phyloP scores from a whole-genome alignment of 2,113 vertebrate species.

The Ammodytes marinus region DNA sequence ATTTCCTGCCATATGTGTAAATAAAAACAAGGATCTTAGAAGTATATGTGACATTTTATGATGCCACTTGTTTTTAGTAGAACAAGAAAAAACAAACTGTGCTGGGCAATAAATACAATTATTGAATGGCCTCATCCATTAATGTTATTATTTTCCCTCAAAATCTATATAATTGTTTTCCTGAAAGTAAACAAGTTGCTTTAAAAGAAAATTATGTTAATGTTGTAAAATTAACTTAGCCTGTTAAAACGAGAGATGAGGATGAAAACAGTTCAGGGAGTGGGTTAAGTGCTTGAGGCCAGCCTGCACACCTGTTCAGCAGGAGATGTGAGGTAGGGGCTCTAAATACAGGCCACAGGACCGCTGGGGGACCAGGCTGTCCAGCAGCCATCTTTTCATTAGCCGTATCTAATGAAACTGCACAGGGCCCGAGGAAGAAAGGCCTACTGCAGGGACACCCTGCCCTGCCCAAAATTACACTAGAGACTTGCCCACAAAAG shows the following conservation, averaged over 20 bases:
- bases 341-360: conserved; percentile 80
- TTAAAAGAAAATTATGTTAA: conserved; percentile 26
- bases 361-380: conserved; percentile 69
- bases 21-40: conserved; percentile 47
- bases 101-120: conserved; percentile 5
- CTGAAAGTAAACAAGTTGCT: neutral
- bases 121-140: neutral
- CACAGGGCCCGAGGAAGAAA: conserved; percentile 79
- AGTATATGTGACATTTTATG: conserved; percentile 44
- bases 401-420: conserved; percentile 87
- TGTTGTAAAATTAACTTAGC: conserved; percentile 11
- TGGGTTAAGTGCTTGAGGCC: conserved; percentile 33
- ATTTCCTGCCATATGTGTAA: conserved; percentile 74
- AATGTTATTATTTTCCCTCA: neutral
- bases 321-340: conserved; percentile 68
- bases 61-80: conserved; percentile 40
- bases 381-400: conserved; percentile 86
- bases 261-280: conserved; percentile 26
- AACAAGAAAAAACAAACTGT: conserved; percentile 27
- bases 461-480: conserved; percentile 85
- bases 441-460: conserved; percentile 83
- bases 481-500: conserved; percentile 82
- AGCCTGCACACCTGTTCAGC: conserved; percentile 82
- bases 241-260: conserved; percentile 2
- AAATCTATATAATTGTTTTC: neutral